phyloP scores from a whole-genome alignment of 2,113 vertebrate genomes.

The Heptranchias perlo region DNA sequence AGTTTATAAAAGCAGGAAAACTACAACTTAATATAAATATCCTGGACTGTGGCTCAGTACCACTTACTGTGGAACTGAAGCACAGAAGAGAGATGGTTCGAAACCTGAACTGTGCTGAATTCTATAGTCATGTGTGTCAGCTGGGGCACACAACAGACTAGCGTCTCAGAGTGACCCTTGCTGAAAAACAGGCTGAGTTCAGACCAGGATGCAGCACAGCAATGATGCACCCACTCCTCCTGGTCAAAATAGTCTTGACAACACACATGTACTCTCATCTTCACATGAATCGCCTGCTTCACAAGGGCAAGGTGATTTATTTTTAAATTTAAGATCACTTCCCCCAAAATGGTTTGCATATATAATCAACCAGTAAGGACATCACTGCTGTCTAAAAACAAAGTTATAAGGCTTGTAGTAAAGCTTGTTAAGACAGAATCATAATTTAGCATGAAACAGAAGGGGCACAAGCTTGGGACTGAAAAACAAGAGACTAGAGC shows the following conservation, averaged over 20 bases:
- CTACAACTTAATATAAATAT: neutral
- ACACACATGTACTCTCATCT: neutral
- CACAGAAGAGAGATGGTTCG: neutral
- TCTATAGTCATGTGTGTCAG: neutral
- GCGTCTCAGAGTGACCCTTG: neutral
- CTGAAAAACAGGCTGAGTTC: neutral
- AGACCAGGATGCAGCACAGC: neutral
- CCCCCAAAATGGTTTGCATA: neutral
- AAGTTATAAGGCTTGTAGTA: neutral
- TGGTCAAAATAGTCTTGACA: neutral
- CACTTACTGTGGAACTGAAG: neutral
- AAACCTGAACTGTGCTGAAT: neutral
- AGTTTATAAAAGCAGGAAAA: neutral
- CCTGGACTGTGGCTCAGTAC: neutral
- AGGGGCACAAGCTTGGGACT: neutral
- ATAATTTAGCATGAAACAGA: neutral
- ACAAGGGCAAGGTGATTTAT: neutral
- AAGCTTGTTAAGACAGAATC: neutral
- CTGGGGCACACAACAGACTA: neutral
- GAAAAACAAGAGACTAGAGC: neutral
- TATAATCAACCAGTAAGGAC: neutral
- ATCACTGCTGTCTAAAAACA: neutral
- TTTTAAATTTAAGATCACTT: neutral
- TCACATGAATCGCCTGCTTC: neutral
- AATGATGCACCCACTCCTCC: neutral